Evolutionary conservation across 2,888 invertebrate species (phyloP), one percentile per base, ranked within the genome.

Genomic region (Apeira syringaria): DNA sequence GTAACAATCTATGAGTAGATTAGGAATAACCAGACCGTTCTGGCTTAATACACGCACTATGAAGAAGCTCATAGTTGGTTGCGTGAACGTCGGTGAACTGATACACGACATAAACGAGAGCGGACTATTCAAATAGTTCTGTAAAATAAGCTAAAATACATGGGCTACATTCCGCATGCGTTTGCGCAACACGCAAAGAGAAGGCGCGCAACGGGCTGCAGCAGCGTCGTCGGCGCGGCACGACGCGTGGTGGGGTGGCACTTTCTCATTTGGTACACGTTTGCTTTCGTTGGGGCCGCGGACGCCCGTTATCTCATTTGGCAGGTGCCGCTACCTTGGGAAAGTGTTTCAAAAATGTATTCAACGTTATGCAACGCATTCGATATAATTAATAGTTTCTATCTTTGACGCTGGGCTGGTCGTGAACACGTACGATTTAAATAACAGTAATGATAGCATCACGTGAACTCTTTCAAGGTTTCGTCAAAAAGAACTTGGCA

Each of bases 261-360:
- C 87, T 88, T 88, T 88, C 86, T 79, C 85, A 72, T 66, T 72
- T 74, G 66, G 66, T 75, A 74, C 74, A 80, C 86, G 79, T 81
- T 88, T 87, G 84, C 87, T 87, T 89, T 88, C 86, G 80, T 86
- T 83, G 71, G 73, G 68, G 70, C 68, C 73, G 71, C 60, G 60
- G 61, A 73, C 72, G 70, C 61, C 82, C 86, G 85, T 85, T 86
- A 88, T 80, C 80, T 82, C 83, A 85, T 87, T 86, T 76, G 77
- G 80, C 88, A 88, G 88, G 88, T 88, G 88, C 76, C 69, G 72
- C 67, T 73, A 65, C 65, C 66, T 69, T 78, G 83, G 77, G 87
- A 87, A 87, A 87, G 85, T 86, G 77, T 80, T 81, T 80, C 76
- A 75, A 74, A 80, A 77, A 77, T 68, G 53, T 74, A 75, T 69